Base-by-base conservation (phyloP, 2,113 vertebrate genomes). In the Xyliphius kryptos region DNA sequence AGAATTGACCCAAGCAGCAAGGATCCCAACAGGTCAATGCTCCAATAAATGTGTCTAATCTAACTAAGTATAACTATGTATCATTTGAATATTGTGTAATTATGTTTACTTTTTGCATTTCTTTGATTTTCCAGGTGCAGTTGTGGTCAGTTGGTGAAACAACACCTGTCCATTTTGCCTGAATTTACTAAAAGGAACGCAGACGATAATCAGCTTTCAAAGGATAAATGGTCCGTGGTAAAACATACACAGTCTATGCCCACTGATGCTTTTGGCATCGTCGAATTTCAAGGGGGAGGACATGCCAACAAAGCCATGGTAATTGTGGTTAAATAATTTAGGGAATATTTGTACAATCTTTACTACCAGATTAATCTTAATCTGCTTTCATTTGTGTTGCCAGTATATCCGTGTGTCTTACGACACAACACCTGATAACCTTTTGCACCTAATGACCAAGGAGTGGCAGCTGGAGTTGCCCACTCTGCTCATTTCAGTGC, bases 381-480 rank as follows among this genome's bases (percentile, higher is more conserved):
- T 26, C 22, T 26, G 22, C 22, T 26, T 3, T 26, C 22, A 26
- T 26, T 26, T 26, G 22, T 6, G 22, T 26, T 26, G 22, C 22
- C 74, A 99, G 95, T 99, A 97, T n/a, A 93, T 99, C 56, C 84
- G 95, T 0, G 92, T 94, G 7, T 89, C 93, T 0, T 86, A 92
- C 1, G 96, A 99, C 79, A 91, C 93, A 53, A 97, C 96, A 76
- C 91, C 96, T 3, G 94, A 99, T 57, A 85, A 87, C 55, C 83
- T 99, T 69, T 83, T 99, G 59, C 94, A 97, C 69, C 85, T 99
- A 69, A 97, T 99, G 96, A 93, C 97, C 70, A 96, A 91, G 70
- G 94, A 98, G 19, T 98, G 96, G 96, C 93, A 95, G 68, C 74
- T 99, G 74, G 95, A 99, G 65, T 84, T 99, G 53, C 96, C 96